These are phyloP conservation scores for Elephas maximus DNA, from an alignment of 2,113 vertebrate species.

Conservation along the genomic window DNA sequence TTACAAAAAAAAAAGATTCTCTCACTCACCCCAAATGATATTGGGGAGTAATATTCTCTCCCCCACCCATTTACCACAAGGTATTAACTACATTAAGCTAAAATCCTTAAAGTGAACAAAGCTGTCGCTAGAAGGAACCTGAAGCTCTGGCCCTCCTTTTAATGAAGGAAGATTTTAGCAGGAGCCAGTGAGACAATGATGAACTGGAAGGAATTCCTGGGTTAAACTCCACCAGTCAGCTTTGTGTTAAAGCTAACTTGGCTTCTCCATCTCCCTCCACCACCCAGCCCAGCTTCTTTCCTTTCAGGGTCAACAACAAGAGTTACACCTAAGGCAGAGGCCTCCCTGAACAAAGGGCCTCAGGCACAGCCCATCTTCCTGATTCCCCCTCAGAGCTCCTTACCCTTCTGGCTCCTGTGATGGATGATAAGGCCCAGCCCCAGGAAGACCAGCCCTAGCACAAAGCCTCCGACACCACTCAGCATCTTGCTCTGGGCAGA, in stretches of 20 bases:
- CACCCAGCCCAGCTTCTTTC: fast-evolving
- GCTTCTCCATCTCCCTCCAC: fast-evolving
- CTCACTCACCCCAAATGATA: fast-evolving
- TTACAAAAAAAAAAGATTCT: not conserved
- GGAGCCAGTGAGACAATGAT: not conserved
- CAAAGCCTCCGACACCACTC: conserved; percentile 61
- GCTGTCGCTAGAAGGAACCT: fast-evolving
- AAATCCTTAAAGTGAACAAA: not conserved
- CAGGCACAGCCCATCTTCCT: fast-evolving
- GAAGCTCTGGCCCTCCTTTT: fast-evolving
- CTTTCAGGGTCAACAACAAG: not conserved
- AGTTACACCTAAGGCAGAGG: not conserved
- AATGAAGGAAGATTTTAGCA: not conserved
- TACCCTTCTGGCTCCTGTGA: conserved; percentile 65
- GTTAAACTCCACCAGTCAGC: fast-evolving
- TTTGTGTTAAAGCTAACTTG: fast-evolving
- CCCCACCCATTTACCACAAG: fast-evolving
- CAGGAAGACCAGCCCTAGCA: conserved; percentile 75
- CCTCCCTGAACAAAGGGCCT: fast-evolving
- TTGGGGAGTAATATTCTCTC: not conserved
- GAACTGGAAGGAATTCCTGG: fast-evolving
- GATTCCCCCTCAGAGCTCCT: not conserved
- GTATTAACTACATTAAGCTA: not conserved
- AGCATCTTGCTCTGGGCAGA: conserved; percentile 78
- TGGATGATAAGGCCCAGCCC: conserved; percentile 39